These are phyloP conservation scores for Aricia artaxerxes DNA, from an alignment of 2,888 invertebrate species.

Conservation along the genomic window DNA sequence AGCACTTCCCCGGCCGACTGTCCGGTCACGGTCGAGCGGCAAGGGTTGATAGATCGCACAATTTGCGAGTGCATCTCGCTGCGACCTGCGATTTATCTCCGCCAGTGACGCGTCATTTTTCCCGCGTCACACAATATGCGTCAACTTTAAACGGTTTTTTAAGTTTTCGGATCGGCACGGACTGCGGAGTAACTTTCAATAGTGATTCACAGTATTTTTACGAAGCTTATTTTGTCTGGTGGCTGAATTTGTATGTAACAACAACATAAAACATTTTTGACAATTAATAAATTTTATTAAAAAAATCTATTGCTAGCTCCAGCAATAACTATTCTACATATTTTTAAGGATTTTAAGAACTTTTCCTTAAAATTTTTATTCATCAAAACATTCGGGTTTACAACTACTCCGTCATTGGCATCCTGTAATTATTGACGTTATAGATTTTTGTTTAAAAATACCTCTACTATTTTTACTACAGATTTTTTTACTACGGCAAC, in stretches of 20 bases:
- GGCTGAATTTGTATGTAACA: not conserved
- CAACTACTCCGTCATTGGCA: no score
- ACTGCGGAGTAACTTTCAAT: not conserved
- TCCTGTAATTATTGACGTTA: no score
- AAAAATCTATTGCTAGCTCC: no score
- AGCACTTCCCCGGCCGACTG: constrained; percentile 42
- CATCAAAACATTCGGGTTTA: no score
- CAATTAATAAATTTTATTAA: no score
- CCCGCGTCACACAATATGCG: constrained; percentile 50
- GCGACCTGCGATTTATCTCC: constrained; percentile 65
- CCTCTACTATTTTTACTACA: no score
- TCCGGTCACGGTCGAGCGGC: constrained; percentile 64
- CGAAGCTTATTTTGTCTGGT: not conserved
- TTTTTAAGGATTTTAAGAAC: no score
- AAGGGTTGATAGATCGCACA: constrained; percentile 75
- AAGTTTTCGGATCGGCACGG: constrained; percentile 25
- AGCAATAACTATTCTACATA: no score
- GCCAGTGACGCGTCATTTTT: constrained; percentile 68
- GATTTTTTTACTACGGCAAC: no score
- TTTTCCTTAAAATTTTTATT: no score
- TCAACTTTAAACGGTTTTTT: constrained; percentile 46
- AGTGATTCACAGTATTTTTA: not conserved
- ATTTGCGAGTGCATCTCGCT: constrained; percentile 70
- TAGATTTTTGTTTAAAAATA: no score
- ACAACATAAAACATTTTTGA: no score